Percentiles rank a stretch among this genome's conserved stretches.
These are phyloP conservation scores for Heliconius hermathena DNA, from an alignment of 1,140 invertebrate genomes.

Conservation along the genomic window DNA sequence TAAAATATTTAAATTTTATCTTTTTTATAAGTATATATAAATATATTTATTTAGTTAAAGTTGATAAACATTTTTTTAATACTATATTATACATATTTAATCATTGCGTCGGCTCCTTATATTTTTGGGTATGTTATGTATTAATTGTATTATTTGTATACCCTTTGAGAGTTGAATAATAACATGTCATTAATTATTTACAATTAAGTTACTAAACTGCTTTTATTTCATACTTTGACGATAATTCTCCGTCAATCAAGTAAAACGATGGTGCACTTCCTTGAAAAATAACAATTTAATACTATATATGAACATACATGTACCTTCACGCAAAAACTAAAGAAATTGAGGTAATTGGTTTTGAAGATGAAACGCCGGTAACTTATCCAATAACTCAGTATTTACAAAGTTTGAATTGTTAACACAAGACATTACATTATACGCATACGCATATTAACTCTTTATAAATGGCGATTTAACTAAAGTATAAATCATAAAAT, in stretches of 20 bases:
- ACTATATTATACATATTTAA: constrained; percentile 4
- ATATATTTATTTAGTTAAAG: not conserved
- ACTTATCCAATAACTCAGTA: constrained; percentile 76
- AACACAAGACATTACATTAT: not conserved
- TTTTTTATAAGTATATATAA: not conserved
- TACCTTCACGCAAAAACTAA: constrained; percentile 66
- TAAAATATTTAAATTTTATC: constrained; percentile 13
- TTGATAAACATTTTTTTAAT: not conserved
- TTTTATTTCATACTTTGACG: constrained; percentile 47
- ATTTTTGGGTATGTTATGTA: constrained; percentile 21
- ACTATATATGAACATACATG: constrained; percentile 66
- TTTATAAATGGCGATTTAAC: not conserved
- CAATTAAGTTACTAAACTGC: constrained; percentile 56
- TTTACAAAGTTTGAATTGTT: constrained; percentile 60
- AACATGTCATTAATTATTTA: constrained; percentile 59
- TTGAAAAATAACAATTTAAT: constrained; percentile 67
- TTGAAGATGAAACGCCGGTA: constrained; percentile 71
- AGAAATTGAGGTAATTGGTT: constrained; percentile 81
- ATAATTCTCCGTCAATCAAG: constrained; percentile 30
- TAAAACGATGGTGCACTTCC: constrained; percentile 45
- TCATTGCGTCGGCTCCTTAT: constrained; percentile 35
- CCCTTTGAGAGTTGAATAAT: constrained; percentile 47
- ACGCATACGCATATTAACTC: not conserved
- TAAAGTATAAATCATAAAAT: not conserved
- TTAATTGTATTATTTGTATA: constrained; percentile 38